These are phyloP conservation scores for Rhinogobius similis DNA, from an alignment of 2,113 vertebrate species.

Conservation along the genomic window DNA sequence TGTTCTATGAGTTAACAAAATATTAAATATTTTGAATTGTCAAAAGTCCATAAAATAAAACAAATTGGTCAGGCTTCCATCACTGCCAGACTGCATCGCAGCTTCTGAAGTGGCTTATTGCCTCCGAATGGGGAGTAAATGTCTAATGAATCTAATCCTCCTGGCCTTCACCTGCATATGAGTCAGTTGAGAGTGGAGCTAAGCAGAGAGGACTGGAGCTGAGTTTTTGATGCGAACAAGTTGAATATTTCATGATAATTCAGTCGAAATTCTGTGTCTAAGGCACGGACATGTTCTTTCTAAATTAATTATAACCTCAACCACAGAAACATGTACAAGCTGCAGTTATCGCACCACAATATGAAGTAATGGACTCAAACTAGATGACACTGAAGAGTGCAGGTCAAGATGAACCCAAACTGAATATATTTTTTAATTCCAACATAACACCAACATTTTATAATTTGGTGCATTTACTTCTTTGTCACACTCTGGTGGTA, in stretches of 20 bases:
- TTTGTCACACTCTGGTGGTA: not conserved
- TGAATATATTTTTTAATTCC: not conserved
- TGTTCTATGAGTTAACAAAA: too few species aligned
- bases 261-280: not conserved
- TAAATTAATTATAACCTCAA: not conserved
- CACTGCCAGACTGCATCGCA: too few species aligned
- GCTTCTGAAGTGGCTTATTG: too few species aligned
- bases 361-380: not conserved
- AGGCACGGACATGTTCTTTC: conserved; percentile 6
- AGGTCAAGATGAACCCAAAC: not conserved
- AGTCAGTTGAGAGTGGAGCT: not conserved
- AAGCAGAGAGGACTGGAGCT: not conserved
- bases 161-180: not conserved
- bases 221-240: not conserved
- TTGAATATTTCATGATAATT: not conserved
- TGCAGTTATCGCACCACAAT: not conserved
- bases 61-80: too few species aligned
- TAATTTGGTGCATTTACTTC: not conserved
- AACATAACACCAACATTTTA: not conserved
- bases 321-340: not conserved
- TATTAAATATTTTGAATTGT: too few species aligned
- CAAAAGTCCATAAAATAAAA: too few species aligned
- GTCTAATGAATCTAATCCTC: not conserved
- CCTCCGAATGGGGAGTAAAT: not conserved
- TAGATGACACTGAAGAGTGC: not conserved